phyloP scores from a whole-genome alignment of 2,113 vertebrate species.

The Panurus biarmicus region DNA sequence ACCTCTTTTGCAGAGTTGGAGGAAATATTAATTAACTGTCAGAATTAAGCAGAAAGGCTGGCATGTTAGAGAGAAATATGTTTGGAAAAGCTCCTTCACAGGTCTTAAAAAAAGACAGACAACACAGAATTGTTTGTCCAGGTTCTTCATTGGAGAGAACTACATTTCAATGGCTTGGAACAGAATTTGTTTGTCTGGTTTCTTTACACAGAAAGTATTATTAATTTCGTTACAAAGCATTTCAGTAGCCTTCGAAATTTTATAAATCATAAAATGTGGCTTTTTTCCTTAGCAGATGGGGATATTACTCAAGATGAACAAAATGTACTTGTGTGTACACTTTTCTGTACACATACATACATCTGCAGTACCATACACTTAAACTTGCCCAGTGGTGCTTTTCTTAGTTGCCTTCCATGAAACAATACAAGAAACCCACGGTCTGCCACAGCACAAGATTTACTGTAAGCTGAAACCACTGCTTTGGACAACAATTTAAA shows the following conservation, averaged over 20 bases:
- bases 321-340: background rate
- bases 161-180: background rate
- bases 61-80: background rate
- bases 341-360: background rate
- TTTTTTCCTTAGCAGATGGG: background rate
- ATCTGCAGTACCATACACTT: background rate
- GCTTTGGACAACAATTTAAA: background rate
- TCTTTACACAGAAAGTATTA: background rate
- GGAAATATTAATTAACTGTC: background rate
- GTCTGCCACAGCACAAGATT: background rate
- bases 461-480: background rate
- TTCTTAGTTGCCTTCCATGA: background rate
- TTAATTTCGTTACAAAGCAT: background rate
- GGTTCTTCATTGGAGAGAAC: background rate
- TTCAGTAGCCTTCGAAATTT: background rate
- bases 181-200: background rate
- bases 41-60: background rate
- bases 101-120: background rate
- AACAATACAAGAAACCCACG: background rate
- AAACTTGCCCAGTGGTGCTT: background rate
- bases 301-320: background rate
- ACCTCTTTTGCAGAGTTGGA: background rate
- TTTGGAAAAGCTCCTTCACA: background rate
- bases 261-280: background rate
- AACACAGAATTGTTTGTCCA: background rate